Conservation (phyloP, 1,140 invertebrate species). For the Hypothenemus hampei region DNA sequence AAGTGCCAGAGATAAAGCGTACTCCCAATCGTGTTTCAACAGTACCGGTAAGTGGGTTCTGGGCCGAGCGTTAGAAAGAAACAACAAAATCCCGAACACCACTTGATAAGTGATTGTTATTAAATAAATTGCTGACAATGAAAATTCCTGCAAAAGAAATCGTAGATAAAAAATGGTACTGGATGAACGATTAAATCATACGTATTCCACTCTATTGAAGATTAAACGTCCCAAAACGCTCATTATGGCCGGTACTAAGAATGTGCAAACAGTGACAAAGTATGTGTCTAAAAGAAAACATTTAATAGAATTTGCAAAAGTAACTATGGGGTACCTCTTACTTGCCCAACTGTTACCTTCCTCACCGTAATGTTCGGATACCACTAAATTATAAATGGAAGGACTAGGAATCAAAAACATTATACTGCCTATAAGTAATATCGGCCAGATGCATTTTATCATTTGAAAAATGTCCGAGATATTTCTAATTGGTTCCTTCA, state of each 20-base stretch:
- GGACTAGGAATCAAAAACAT: neutral
- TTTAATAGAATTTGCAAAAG: neutral
- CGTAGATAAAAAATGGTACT: neutral
- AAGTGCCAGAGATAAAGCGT: neutral
- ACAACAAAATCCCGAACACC: neutral
- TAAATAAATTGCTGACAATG: neutral
- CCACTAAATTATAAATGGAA: constrained; percentile 6
- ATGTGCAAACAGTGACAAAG: constrained; percentile 14
- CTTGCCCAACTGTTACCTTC: constrained; percentile 1
- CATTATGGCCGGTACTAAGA: neutral
- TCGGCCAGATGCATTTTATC: constrained; percentile 2
- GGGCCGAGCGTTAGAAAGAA: constrained; percentile 1
- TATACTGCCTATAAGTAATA: neutral
- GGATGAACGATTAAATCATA: neutral
- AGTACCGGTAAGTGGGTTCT: constrained; percentile 8
- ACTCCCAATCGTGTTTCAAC: constrained; percentile 5
- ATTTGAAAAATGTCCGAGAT: neutral
- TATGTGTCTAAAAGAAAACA: constrained; percentile 8
- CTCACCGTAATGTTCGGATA: neutral
- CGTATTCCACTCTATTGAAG: constrained; percentile 1
- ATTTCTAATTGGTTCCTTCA: constrained; percentile 1
- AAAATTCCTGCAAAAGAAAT: neutral
- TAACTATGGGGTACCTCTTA: neutral
- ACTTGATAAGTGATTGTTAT: neutral
- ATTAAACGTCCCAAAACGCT: constrained; percentile 1